Conservation (phyloP, 2,888 invertebrate species). For the Colostygia pectinataria region DNA sequence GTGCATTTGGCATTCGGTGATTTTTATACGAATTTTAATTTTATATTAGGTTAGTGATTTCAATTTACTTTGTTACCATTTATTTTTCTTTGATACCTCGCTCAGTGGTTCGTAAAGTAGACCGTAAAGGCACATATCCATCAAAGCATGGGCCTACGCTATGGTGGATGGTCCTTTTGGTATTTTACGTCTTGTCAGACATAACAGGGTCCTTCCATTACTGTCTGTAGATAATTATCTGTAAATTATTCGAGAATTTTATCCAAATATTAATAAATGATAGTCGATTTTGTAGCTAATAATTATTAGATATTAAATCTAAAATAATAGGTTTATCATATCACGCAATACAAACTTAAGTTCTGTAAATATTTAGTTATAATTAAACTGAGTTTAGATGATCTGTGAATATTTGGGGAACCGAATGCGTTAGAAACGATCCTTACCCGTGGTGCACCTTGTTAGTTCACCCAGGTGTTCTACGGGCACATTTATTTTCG, state of each 20-base stretch:
- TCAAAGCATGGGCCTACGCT: background rate
- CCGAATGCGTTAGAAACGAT: no score
- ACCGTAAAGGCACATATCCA: conserved; percentile 6
- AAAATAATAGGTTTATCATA: conserved; percentile 39
- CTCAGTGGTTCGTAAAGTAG: conserved; percentile 49
- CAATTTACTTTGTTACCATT: conserved; percentile 56
- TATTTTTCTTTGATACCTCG: conserved; percentile 58
- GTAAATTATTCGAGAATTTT: conserved; percentile 53
- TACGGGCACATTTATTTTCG: no score
- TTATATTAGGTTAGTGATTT: conserved; percentile 21
- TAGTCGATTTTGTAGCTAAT: conserved; percentile 54
- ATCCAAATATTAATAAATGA: conserved; percentile 70
- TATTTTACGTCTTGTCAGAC: conserved; percentile 54
- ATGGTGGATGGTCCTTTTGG: conserved; percentile 9
- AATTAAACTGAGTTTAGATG: conserved; percentile 25
- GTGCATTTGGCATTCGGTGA: background rate
- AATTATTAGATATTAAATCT: conserved; percentile 24
- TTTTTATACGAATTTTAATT: conserved; percentile 16
- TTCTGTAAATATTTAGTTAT: conserved; percentile 51
- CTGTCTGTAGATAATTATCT: conserved; percentile 56
- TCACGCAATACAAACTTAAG: conserved; percentile 45
- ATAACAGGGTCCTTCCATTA: conserved; percentile 75
- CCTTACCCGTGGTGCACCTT: no score
- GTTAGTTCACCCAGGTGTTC: no score
- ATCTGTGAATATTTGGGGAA: no score